phyloP scores from a whole-genome alignment of 2,113 vertebrate species.

The Okapia johnstoni region DNA sequence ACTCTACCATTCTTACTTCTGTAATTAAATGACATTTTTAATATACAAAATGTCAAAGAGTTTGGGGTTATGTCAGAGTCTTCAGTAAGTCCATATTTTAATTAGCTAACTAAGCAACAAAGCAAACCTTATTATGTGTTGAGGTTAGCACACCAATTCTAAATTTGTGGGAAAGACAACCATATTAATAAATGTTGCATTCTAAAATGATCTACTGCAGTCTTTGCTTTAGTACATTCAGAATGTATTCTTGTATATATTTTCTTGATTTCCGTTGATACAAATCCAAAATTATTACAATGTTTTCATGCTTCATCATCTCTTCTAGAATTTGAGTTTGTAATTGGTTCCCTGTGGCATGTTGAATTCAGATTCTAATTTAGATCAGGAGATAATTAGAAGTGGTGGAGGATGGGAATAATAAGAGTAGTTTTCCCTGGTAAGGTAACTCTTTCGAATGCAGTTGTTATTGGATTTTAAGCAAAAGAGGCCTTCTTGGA shows the following conservation, averaged over 20 bases:
- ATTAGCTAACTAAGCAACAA: background rate
- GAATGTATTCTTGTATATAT: background rate
- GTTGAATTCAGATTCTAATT: conserved; percentile 7
- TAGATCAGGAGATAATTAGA: conserved; percentile 42
- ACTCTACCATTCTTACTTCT: background rate
- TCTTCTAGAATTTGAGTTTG: conserved; percentile 1
- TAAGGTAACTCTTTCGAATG: background rate
- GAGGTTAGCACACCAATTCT: background rate
- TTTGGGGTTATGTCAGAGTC: background rate
- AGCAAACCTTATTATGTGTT: background rate
- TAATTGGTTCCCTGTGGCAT: background rate
- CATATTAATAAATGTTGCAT: background rate
- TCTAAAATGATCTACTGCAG: background rate
- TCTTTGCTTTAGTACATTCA: background rate
- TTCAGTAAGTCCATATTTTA: background rate
- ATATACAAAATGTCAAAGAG: background rate
- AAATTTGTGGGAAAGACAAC: background rate
- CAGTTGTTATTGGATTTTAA: background rate
- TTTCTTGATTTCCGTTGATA: conserved; percentile 1
- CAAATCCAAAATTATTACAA: background rate
- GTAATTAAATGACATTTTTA: background rate
- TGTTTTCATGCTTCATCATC: conserved; percentile 10
- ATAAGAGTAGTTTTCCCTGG: background rate
- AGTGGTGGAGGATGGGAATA: background rate
- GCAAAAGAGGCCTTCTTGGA: background rate